Percentiles rank a stretch among this genome's conserved stretches.
phyloP scores from a whole-genome alignment of 2,113 vertebrate species.

The Pithys albifrons region DNA sequence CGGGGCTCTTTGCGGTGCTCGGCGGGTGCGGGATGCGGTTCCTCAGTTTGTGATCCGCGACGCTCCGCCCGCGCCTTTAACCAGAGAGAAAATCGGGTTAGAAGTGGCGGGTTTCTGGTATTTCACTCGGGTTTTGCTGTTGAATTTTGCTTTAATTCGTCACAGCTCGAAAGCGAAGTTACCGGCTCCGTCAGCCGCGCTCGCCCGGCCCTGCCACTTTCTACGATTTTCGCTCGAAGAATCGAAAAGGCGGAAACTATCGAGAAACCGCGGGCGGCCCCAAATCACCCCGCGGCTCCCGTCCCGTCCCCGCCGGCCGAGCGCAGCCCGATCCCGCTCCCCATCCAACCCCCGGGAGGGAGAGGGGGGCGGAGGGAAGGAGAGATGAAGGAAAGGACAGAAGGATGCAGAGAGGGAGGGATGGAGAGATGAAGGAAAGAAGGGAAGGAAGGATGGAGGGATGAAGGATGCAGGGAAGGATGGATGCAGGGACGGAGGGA shows the following conservation, averaged over 20 bases:
- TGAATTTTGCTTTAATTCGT: not conserved
- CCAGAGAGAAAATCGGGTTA: fast-evolving
- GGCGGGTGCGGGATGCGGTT: fast-evolving
- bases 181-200: not conserved
- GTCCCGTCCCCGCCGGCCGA: not conserved
- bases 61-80: not conserved
- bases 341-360: not conserved
- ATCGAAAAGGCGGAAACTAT: not conserved
- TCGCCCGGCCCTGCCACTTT: not conserved
- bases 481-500: not conserved
- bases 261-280: not conserved
- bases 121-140: not conserved
- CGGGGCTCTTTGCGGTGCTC: not conserved
- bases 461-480: not conserved
- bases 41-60: too few relatives aligned
- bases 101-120: not conserved
- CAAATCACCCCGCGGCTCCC: not conserved
- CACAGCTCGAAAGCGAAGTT: not conserved
- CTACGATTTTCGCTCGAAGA: not conserved
- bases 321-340: not conserved
- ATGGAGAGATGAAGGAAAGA: not conserved
- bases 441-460: too few relatives aligned
- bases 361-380: not conserved
- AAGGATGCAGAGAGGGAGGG: not conserved
- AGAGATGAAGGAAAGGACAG: not conserved